A percentile compares a stretch with the other conserved stretches of the same genome.
Conservation (phyloP, 2,888 invertebrate genomes). For the Cataglyphis livida region DNA sequence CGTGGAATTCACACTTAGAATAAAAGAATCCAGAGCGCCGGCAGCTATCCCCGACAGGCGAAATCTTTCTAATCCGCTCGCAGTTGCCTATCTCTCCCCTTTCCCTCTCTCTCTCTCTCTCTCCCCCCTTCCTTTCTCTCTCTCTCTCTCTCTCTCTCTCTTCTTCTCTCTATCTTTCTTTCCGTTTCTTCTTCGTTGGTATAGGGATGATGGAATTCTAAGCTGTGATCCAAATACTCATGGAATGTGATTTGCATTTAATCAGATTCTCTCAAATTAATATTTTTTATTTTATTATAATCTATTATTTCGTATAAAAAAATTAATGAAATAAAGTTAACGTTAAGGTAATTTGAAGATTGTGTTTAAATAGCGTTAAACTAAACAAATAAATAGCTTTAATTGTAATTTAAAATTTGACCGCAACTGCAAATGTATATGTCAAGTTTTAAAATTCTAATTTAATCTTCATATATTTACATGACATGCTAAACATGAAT, state of each 20-base stretch:
- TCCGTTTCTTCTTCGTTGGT: neutral
- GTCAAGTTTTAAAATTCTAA: too few species aligned
- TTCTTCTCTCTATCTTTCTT: conserved; percentile 28
- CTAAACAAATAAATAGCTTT: neutral
- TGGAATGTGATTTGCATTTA: conserved; percentile 21
- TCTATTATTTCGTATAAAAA: neutral
- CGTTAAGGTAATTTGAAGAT: neutral
- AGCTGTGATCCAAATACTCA: conserved; percentile 3
- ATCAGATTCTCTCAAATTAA: conserved; percentile 23
- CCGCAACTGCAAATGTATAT: too few species aligned
- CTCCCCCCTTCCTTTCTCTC: neutral
- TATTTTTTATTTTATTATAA: conserved; percentile 1
- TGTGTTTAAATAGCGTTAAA: neutral
- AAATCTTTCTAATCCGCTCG: conserved; percentile 57
- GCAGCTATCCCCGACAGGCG: conserved; percentile 46
- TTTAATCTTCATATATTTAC: too few species aligned
- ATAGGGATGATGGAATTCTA: conserved; percentile 30
- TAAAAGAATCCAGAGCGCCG: conserved; percentile 53
- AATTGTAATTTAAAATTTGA: too few species aligned
- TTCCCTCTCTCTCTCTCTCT: conserved; percentile 21
- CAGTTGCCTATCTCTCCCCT: neutral
- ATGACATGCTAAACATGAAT: too few species aligned
- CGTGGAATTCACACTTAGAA: conserved; percentile 51
- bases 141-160: conserved; percentile 35
- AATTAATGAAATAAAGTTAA: neutral